Evolutionary conservation across 2,113 vertebrate genomes (phyloP).

Genomic region (Etheostoma spectabile): DNA sequence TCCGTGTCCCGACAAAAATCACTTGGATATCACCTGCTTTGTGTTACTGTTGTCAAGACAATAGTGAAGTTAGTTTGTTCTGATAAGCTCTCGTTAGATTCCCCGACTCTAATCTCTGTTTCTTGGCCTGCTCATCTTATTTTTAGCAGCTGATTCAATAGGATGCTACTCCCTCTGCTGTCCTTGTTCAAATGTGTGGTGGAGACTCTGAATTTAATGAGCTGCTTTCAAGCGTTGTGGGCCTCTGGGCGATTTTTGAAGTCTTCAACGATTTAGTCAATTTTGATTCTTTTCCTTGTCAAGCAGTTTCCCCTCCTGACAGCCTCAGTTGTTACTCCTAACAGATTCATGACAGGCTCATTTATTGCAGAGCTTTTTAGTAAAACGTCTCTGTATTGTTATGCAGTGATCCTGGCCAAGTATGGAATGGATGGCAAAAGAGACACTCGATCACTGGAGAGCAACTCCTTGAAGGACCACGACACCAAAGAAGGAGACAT

Average conservation of each 20-base stretch:
- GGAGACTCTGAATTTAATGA: constrained; percentile 25
- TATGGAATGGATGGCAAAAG: constrained; percentile 95
- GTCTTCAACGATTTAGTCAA: constrained; percentile 31
- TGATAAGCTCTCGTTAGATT: background rate
- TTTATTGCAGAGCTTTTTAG: background rate
- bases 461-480: constrained; percentile 88
- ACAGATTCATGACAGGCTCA: background rate
- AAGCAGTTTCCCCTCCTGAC: background rate
- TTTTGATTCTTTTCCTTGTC: constrained; percentile 1
- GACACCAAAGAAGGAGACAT: constrained; percentile 82
- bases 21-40: background rate
- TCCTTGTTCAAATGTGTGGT: background rate
- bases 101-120: background rate
- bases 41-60: background rate
- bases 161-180: background rate
- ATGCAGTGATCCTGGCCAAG: constrained; percentile 92
- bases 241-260: constrained; percentile 12
- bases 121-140: constrained; percentile 1
- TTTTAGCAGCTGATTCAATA: background rate
- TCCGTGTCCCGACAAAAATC: background rate
- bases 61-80: background rate
- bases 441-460: constrained; percentile 83
- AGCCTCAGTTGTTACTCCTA: constrained; percentile 8
- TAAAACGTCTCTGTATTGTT: constrained; percentile 1
- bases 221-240: constrained; percentile 11